Evolutionary conservation across 1,140 invertebrate species (phyloP), one percentile per base, ranked within the genome.

Genomic region (Psilanteris sp.): DNA sequence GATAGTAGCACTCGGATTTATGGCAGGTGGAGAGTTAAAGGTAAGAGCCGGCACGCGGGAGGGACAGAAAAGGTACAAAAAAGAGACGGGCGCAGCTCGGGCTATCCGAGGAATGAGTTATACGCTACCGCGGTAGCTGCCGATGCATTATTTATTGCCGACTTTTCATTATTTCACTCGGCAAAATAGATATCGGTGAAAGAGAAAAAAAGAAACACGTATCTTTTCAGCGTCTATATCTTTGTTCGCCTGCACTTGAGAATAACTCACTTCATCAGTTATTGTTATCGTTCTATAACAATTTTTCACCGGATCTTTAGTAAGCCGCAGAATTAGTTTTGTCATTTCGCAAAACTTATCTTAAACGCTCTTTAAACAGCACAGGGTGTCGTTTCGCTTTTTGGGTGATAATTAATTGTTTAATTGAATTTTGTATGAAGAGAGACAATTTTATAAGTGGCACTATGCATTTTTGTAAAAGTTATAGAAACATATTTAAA

Each of bases 1-100:
- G 82, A 86, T 86, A 82, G 85, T 87, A 87, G 85, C 84, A 79
- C 81, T 82, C 83, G 85, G 83, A 87, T 87, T 87, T 87, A 87
- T 86, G 85, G 84, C 83, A 82, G 84, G 77, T 78, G 76, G 81
- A 81, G 82, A 82, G 79, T 82, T 79, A 68, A 68, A 79, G 75
- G 39, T 62, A 66, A 50, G 48, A 41, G 73, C 64, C 48, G 62
- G 68, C 34, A 31, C 11, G 39, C 22, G 48, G 24, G 27, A 29
- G 27, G 26, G 22, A 55, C 57, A 14, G 31, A 48, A 64, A 20
- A 50, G 15, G 16, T 29, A 31, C 36, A 61, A 62, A 46, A 77
- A 67, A 67, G 52, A 70, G 48, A 70, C 55, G 29, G 41, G 26
- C 44, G 37, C 24, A 46, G 14, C 36, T 73, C 67, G 48, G 68